Percentiles rank a stretch among this genome's conserved stretches.
These are phyloP conservation scores for Oncorhynchus gorbuscha DNA, from an alignment of 2,113 vertebrate species.

Conservation along the genomic window DNA sequence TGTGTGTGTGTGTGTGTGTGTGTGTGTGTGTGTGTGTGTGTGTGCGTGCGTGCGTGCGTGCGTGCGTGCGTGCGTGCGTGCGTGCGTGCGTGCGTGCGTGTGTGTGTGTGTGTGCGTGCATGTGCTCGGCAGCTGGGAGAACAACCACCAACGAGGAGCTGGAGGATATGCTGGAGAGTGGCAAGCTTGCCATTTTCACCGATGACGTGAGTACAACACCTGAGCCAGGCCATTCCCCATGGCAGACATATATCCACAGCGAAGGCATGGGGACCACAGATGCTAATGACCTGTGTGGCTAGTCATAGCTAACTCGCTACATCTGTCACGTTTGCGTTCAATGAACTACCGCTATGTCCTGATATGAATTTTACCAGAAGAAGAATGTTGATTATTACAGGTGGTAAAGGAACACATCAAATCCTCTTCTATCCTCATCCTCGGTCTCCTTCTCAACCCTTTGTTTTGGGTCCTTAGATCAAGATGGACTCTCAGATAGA, in stretches of 20 bases:
- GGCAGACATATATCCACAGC: neutral
- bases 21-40: neutral
- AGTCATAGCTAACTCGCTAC: neutral
- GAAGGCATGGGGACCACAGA: neutral
- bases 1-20: neutral
- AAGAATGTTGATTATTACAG: neutral
- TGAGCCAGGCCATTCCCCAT: slow-evolving; percentile 16
- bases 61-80: neutral
- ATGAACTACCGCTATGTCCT: neutral
- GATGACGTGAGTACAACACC: slow-evolving; percentile 82
- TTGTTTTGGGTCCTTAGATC: slow-evolving; percentile 74
- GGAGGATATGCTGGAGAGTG: slow-evolving; percentile 96
- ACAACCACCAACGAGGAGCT: slow-evolving; percentile 95
- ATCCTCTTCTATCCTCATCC: neutral
- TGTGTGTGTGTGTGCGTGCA: too few relatives aligned
- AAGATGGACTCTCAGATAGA: slow-evolving; percentile 97
- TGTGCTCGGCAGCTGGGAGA: slow-evolving; percentile 80
- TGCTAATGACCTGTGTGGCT: neutral
- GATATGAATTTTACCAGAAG: too few relatives aligned
- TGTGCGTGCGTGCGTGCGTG: neutral
- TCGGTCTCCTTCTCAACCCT: neutral
- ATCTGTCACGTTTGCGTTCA: neutral
- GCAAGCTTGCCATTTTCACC: slow-evolving; percentile 92
- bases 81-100: neutral
- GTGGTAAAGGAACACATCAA: neutral